phyloP scores from a whole-genome alignment of 2,797 vertebrate genomes.

The Sebastes hubbsi region DNA sequence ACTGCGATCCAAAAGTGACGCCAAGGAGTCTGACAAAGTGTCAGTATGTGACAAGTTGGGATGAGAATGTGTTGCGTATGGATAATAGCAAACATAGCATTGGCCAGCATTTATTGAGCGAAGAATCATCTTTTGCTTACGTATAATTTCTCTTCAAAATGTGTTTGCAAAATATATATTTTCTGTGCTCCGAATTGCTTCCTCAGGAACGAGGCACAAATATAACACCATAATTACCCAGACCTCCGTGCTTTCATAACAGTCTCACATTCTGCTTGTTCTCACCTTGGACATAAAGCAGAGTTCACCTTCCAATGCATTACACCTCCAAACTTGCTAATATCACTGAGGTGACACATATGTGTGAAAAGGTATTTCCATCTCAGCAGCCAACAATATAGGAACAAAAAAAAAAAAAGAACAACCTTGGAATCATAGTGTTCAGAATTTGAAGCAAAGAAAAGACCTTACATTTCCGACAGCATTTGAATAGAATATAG shows the following conservation, averaged over 20 bases:
- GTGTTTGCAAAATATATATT: not conserved
- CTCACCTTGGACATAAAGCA: not conserved
- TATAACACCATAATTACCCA: not conserved
- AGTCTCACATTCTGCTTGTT: not conserved
- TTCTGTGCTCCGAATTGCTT: not conserved
- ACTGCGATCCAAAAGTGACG: accelerated
- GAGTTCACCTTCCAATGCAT: not conserved
- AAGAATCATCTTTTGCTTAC: not conserved
- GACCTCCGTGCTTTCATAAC: not conserved
- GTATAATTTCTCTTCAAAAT: not conserved
- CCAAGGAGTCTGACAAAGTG: too few relatives aligned
- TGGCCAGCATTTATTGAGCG: not conserved
- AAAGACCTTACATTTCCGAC: not conserved
- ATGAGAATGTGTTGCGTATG: too few relatives aligned
- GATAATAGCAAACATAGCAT: not conserved
- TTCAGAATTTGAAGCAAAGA: not conserved
- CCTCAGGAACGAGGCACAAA: not conserved
- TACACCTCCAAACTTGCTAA: not conserved
- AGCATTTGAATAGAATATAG: not conserved
- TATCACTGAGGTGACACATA: not conserved
- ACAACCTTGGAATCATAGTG: not conserved
- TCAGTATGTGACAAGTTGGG: too few relatives aligned
- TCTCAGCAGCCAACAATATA: not conserved
- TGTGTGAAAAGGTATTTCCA: not conserved
- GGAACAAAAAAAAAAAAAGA: not conserved